These are phyloP conservation scores for Oenanthe oenanthe DNA, from an alignment of 2,113 vertebrate species.

Conservation along the genomic window DNA sequence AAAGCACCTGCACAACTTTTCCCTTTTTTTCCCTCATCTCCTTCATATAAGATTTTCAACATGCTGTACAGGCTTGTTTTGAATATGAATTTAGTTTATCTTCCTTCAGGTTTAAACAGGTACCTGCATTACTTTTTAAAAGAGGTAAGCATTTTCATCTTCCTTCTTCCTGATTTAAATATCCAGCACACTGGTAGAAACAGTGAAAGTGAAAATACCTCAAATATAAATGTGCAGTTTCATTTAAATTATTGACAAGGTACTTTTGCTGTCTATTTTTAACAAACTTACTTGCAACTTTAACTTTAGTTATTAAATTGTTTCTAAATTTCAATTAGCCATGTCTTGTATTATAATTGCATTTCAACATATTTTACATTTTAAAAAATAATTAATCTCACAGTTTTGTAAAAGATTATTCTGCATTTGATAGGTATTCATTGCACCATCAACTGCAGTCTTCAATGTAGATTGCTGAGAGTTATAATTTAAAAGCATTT, in stretches of 20 bases:
- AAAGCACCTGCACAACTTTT: not conserved
- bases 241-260: not conserved
- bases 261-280: not conserved
- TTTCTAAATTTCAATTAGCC: not conserved
- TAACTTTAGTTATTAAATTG: not conserved
- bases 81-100: not conserved
- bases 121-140: not conserved
- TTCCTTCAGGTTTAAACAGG: not conserved
- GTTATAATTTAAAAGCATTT: not conserved
- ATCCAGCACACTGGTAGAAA: not conserved
- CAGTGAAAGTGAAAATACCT: not conserved
- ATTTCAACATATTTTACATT: not conserved
- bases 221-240: not conserved
- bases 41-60: not conserved
- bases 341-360: not conserved
- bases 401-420: not conserved
- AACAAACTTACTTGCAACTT: not conserved
- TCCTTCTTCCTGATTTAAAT: not conserved
- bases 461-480: not conserved
- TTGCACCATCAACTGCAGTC: not conserved
- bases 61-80: not conserved
- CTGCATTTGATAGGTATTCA: not conserved
- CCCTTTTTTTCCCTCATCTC: fast-evolving
- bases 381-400: not conserved
- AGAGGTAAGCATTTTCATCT: not conserved